A percentile compares a stretch with the other conserved stretches of the same genome.
phyloP scores from a whole-genome alignment of 1,140 invertebrate species.

The Pseudomyrmex pallidus region DNA sequence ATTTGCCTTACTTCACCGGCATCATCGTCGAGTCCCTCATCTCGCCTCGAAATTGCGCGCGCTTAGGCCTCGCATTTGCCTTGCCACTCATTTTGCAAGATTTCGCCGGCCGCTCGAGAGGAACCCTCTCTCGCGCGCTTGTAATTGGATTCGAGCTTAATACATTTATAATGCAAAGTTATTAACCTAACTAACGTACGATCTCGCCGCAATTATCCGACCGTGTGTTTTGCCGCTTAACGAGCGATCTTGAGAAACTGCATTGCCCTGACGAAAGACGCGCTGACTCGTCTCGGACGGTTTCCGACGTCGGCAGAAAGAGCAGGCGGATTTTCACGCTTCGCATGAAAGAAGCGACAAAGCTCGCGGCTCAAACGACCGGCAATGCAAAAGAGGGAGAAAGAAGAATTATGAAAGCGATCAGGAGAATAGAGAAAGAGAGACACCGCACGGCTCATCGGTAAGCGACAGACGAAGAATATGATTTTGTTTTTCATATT shows the following conservation, averaged over 20 bases:
- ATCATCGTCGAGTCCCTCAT: constrained; percentile 39
- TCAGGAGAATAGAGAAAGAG: constrained; percentile 8
- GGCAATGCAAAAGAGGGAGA: neutral
- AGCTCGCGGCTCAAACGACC: neutral
- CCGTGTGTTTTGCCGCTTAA: constrained; percentile 75
- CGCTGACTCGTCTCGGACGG: constrained; percentile 4
- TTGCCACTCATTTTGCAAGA: constrained; percentile 53
- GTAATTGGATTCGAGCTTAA: constrained; percentile 75
- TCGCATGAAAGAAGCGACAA: constrained; percentile 30
- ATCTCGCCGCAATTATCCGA: constrained; percentile 71
- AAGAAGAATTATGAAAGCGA: neutral
- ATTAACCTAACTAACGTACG: constrained; percentile 74
- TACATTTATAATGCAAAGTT: constrained; percentile 78
- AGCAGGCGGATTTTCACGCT: constrained; percentile 41
- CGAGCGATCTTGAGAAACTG: constrained; percentile 71
- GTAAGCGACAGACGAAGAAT: constrained; percentile 73
- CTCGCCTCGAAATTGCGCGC: constrained; percentile 62
- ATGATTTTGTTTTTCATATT: constrained; percentile 80
- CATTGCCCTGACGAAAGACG: constrained; percentile 42
- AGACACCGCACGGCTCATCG: constrained; percentile 64
- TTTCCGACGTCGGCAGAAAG: constrained; percentile 35
- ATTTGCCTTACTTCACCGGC: constrained; percentile 16
- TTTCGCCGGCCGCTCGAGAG: constrained; percentile 30
- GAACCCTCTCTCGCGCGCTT: constrained; percentile 49
- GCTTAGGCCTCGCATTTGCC: constrained; percentile 25